Conservation (phyloP, 2,888 invertebrate genomes). For the Abrostola tripartita region DNA sequence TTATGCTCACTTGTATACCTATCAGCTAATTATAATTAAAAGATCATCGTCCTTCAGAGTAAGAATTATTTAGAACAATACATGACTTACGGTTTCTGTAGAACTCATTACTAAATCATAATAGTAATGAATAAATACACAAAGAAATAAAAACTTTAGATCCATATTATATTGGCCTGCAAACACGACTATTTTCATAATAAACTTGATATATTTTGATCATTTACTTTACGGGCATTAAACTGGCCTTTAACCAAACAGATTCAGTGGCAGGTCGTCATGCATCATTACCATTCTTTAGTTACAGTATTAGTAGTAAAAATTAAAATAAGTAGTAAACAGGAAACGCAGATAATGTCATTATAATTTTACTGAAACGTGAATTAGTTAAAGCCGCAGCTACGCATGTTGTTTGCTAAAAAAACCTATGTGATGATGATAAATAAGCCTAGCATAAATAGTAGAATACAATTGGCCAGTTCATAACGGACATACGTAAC, state of each 20-base stretch:
- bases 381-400: too few relatives aligned
- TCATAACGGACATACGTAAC: too few relatives aligned
- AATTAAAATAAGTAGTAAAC: too few relatives aligned
- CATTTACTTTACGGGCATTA: not conserved
- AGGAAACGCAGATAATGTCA: too few relatives aligned
- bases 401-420: too few relatives aligned
- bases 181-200: not conserved
- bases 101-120: not conserved
- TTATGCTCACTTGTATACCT: too few relatives aligned
- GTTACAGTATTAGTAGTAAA: not conserved
- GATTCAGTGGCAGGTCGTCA: not conserved
- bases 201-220: not conserved
- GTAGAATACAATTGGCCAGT: too few relatives aligned
- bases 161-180: not conserved
- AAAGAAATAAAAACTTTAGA: not conserved
- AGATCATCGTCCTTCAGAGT: too few relatives aligned
- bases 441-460: too few relatives aligned
- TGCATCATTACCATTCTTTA: not conserved
- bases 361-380: too few relatives aligned
- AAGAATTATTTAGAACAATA: not conserved
- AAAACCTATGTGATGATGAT: too few relatives aligned
- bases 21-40: too few relatives aligned
- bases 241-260: not conserved
- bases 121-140: not conserved
- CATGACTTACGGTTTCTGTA: constrained; percentile 8